Conservation (phyloP, 2,797 vertebrate species). For the Artibeus jamaicensis region DNA sequence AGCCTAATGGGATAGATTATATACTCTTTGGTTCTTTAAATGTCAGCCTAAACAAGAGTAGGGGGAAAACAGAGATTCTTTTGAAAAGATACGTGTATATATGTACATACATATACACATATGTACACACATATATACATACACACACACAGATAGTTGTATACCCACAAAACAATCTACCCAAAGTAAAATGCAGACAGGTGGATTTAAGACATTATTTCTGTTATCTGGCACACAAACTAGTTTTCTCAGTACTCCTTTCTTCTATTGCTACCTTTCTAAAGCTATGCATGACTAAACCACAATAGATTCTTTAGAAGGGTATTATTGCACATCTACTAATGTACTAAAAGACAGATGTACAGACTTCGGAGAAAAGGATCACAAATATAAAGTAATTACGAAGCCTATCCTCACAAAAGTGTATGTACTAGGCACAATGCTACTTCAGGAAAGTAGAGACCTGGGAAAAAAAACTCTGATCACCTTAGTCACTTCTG, state of each 20-base stretch:
- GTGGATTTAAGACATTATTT: neutral
- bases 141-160: no score
- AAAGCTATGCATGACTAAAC: conserved; percentile 14
- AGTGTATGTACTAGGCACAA: neutral
- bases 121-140: no score
- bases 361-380: conserved; percentile 9
- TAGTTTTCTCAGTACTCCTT: conserved; percentile 10
- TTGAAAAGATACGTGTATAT: neutral
- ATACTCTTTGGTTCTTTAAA: conserved; percentile 42
- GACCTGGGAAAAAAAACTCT: neutral
- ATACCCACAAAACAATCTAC: conserved; percentile 30
- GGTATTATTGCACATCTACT: neutral
- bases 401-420: neutral
- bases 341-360: neutral
- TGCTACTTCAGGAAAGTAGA: neutral
- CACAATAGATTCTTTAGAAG: neutral
- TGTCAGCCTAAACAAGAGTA: neutral
- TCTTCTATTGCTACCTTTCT: neutral
- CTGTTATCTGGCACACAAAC: neutral
- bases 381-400: neutral
- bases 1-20: conserved; percentile 15
- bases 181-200: conserved; percentile 35
- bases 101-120: no score
- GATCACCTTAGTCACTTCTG: neutral
- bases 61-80: neutral